Conservation (phyloP, 1,140 invertebrate species). For the Heliconius melpomene region DNA sequence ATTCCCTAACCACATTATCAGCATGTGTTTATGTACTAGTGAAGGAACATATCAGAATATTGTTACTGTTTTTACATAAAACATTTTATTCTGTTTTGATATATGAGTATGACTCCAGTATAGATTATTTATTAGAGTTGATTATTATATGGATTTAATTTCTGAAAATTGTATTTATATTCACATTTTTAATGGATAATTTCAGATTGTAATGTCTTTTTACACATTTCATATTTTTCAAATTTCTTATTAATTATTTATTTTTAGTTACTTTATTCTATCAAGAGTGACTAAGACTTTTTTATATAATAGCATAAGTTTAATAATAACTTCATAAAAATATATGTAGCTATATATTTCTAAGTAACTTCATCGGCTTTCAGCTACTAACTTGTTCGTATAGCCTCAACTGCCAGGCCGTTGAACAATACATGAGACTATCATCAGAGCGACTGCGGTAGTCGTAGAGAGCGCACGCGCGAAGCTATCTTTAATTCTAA, state of each 20-base stretch:
- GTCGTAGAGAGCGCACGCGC: slow-evolving; percentile 69
- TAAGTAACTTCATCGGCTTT: background rate
- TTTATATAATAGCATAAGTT: background rate
- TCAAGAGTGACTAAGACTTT: background rate
- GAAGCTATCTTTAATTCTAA: slow-evolving; percentile 52
- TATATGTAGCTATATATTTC: background rate
- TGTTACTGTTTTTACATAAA: background rate
- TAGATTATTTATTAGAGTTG: too few species aligned
- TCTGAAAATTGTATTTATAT: background rate
- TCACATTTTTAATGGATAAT: background rate
- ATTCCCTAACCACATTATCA: slow-evolving; percentile 6
- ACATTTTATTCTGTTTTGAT: too few species aligned
- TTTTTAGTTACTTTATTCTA: background rate
- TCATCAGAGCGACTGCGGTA: slow-evolving; percentile 57
- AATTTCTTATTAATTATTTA: background rate
- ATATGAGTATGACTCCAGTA: too few species aligned
- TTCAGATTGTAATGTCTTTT: background rate
- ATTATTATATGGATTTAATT: background rate
- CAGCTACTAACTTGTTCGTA: slow-evolving; percentile 1
- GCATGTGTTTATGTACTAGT: background rate
- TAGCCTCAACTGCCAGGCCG: slow-evolving; percentile 3
- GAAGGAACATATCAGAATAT: slow-evolving; percentile 14
- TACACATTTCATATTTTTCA: background rate
- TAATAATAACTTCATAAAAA: background rate
- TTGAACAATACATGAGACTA: slow-evolving; percentile 33